Evolutionary conservation across 2,113 vertebrate species (phyloP).

Genomic region (Syrrhaptes paradoxus): DNA sequence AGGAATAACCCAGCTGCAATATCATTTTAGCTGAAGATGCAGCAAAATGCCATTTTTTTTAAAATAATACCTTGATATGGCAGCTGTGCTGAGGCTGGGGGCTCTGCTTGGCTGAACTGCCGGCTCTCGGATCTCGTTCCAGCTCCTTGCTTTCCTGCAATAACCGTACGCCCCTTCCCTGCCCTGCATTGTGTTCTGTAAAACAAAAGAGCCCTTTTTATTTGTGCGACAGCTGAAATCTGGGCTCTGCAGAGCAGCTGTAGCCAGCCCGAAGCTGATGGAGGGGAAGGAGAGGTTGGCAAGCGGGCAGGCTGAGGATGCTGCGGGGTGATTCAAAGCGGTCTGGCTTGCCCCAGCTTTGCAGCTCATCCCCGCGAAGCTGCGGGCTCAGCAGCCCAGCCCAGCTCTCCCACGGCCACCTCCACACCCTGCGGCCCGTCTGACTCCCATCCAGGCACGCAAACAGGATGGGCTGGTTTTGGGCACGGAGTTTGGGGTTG

Average conservation of each 20-base stretch:
- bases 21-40: background rate
- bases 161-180: rapidly evolving
- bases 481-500: rapidly evolving
- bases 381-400: constrained; percentile 11
- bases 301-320: background rate
- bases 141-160: background rate
- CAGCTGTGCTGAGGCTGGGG: background rate
- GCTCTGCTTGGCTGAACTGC: background rate
- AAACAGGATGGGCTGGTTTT: constrained; percentile 1
- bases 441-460: rapidly evolving
- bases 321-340: background rate
- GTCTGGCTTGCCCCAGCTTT: background rate
- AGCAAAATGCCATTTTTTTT: background rate
- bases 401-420: background rate
- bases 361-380: background rate
- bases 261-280: rapidly evolving
- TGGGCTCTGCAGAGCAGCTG: rapidly evolving
- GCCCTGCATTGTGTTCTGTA: background rate
- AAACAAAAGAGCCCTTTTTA: background rate
- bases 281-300: background rate
- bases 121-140: rapidly evolving
- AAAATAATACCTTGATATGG: background rate
- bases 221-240: background rate
- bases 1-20: background rate
- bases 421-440: background rate